Base-by-base conservation (phyloP, 2,888 invertebrate species). In the Drosophila crucigera region DNA sequence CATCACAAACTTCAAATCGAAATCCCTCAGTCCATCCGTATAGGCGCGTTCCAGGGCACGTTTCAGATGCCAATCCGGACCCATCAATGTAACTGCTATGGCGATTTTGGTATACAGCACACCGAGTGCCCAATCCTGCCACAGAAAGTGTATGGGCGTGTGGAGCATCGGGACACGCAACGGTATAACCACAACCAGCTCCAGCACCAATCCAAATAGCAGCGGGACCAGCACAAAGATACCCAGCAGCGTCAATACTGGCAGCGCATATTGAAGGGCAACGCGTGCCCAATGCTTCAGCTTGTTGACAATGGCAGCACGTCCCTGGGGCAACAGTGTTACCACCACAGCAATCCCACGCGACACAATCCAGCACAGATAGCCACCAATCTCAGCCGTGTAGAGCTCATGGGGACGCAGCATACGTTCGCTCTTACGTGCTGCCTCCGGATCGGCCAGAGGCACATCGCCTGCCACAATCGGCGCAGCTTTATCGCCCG, bases 81-180 rank as follows among this genome's bases (percentile, higher is more conserved):
- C 99, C 98, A 99, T 99, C 96, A 99, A 97, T 0, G 98, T 98
- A 31, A 99, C 94, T 0, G 99, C 99, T 91, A 98, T 98, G 22
- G 98, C 97, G 67, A 99, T 99, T 94, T 99, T 99, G 2, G 99
- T 98, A 93, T 99, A 99, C 0, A 99, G 94, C 16, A 99, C 98
- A 31, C 99, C 99, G 33, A 99, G 94, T 0, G 99, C 99, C 99
- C 99, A 99, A 94, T 99, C 99, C 86, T 99, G 97, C 97, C 97
- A 97, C 59, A 97, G 95, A 92, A 97, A 97, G 67, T 97, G 94
- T 39, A 97, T 96, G 0, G 97, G 99, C 10, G 98, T 98, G 93
- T 99, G 98, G 81, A 97, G 96, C 5, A 98, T 94, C 0, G 98
- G 98, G 31, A 99, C 98, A 14, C 99, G 95, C 30, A 99, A 94